Evolutionary conservation across 2,113 vertebrate genomes (phyloP).

Genomic region (Odobenus rosmarus): DNA sequence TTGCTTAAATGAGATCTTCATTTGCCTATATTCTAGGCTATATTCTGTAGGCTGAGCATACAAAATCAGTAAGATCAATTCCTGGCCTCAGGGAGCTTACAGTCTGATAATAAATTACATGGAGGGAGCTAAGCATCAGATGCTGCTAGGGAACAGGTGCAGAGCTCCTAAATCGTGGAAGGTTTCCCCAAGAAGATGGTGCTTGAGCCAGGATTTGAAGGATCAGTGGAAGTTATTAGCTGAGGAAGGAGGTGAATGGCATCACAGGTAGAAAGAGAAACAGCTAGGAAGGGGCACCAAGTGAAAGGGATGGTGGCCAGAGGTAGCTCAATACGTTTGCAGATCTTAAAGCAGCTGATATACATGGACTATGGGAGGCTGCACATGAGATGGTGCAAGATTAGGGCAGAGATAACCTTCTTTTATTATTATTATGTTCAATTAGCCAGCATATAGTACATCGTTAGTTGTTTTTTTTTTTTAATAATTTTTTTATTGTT

Average conservation of each 20-base stretch:
- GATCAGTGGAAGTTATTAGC: not conserved
- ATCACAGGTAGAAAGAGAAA: not conserved
- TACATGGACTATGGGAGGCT: not conserved
- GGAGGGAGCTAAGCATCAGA: not conserved
- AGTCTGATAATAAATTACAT: not conserved
- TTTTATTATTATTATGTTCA: too few species aligned
- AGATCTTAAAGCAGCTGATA: not conserved
- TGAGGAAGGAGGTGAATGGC: not conserved
- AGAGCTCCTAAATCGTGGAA: not conserved
- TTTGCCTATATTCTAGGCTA: not conserved
- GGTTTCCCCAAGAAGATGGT: not conserved
- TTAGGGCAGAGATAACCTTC: not conserved
- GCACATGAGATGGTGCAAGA: not conserved
- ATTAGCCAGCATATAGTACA: too few species aligned
- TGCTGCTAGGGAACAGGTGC: accelerated
- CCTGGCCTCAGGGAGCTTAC: not conserved
- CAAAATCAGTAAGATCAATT: not conserved
- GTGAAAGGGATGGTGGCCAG: not conserved
- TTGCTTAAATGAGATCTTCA: not conserved
- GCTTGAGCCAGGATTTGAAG: not conserved
- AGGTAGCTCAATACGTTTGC: not conserved
- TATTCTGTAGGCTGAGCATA: not conserved
- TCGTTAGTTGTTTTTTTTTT: too few species aligned
- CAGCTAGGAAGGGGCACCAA: not conserved
- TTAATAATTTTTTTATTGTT: too few species aligned